These are phyloP conservation scores for Neofelis nebulosa DNA, from an alignment of 2,113 vertebrate species.

Conservation along the genomic window DNA sequence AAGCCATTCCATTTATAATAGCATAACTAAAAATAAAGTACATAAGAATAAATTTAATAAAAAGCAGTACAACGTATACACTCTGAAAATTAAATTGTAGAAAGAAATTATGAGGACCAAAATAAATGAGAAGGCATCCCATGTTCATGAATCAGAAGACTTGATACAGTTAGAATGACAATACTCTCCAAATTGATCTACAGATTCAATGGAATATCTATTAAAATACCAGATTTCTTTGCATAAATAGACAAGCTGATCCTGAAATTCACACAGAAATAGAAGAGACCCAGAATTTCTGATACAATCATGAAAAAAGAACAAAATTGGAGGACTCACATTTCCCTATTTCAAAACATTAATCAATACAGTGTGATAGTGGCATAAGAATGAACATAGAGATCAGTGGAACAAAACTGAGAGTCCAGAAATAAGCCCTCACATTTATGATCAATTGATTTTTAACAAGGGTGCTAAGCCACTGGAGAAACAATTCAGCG, in stretches of 20 bases:
- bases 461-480: not conserved
- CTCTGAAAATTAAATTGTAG: not conserved
- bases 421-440: not conserved
- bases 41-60: not conserved
- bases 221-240: not conserved
- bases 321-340: not conserved
- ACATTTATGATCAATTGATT: not conserved
- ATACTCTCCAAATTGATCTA: not conserved
- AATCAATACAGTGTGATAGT: not conserved
- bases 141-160: not conserved
- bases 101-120: not conserved
- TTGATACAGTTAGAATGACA: not conserved
- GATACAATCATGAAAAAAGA: not conserved
- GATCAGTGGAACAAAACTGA: not conserved
- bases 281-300: not conserved
- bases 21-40: not conserved
- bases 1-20: not conserved
- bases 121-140: not conserved
- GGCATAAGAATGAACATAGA: not conserved
- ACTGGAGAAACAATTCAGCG: not conserved
- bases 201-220: not conserved
- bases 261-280: not conserved
- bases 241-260: not conserved
- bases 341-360: not conserved
- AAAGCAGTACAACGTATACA: not conserved